Evolutionary conservation across 2,113 vertebrate genomes (phyloP), one percentile per base, ranked within the genome.

Genomic region (Engraulis encrasicolus): DNA sequence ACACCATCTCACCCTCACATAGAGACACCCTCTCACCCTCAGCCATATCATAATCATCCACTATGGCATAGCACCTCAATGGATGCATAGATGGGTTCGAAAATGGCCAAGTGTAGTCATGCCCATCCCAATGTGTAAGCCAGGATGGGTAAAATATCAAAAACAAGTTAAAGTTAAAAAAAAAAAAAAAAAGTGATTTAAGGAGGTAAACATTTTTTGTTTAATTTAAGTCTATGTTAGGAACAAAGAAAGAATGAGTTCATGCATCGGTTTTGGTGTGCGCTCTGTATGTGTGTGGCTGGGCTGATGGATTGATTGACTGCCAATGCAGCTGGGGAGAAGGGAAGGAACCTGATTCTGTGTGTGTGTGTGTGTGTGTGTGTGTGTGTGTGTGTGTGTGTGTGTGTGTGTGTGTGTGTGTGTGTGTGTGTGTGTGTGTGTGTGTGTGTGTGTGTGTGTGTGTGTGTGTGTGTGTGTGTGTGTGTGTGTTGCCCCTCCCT

Each of bases 301-400:
- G 40, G 45, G 49, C n/a, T n/a, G n/a, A n/a, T n/a, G n/a, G n/a
- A n/a, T n/a, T n/a, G n/a, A n/a, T n/a, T n/a, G n/a, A n/a, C n/a
- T n/a, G n/a, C n/a, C n/a, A n/a, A n/a, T n/a, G n/a, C 19, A 15
- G 14, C 38, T 74, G 45, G 19, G 79, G 18, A 77, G 81, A n/a
- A 58, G 52, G 52, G 18, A 58, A 58, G 52, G 6, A 58, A 58
- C 23, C 18, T 61, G 58, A 36, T 37, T 50, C 12, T 80, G 74
- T 79, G 78, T 40, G 23, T 52, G 50, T 84, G 83, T 54, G 80
- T 78, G 77, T 54, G 81, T 78, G 50, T 86, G 20, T 58, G 19
- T n/a, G 52, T n/a, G 52, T 58, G 52, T 3, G 1, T 3, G 15
- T 82, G 27, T 80, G 80, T 27, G 66, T 34, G 17, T 66, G 52